Conservation (phyloP, 2,113 vertebrate genomes). For the Xyrauchen texanus region DNA sequence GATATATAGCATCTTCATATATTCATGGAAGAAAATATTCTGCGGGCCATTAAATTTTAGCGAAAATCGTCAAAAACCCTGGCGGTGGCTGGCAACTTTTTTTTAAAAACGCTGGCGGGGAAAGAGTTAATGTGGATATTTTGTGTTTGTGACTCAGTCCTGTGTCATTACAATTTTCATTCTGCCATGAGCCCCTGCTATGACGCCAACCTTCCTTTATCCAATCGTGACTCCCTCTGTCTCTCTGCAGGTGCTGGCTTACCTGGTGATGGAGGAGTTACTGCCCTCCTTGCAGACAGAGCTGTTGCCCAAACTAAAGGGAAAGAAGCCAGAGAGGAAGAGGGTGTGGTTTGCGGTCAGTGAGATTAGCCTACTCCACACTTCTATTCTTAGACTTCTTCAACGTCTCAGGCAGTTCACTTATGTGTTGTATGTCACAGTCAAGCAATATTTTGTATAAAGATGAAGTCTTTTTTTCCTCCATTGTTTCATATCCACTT, state of each 20-base stretch:
- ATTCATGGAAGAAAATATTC: too few species aligned
- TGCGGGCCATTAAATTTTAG: too few species aligned
- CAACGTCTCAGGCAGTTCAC: too few species aligned
- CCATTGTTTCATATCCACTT: too few species aligned
- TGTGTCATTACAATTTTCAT: too few species aligned
- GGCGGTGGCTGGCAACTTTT: too few species aligned
- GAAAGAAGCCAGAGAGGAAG: slow-evolving; percentile 86
- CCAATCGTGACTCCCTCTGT: slow-evolving; percentile 18
- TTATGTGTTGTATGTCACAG: too few species aligned
- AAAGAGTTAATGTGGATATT: not conserved
- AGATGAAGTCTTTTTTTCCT: too few species aligned
- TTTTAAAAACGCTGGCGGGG: too few species aligned
- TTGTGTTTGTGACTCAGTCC: slow-evolving; percentile 24
- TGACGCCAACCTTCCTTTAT: not conserved
- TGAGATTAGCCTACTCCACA: slow-evolving; percentile 9
- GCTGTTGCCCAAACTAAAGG: slow-evolving; percentile 85
- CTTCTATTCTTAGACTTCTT: not conserved
- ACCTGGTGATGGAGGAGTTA: slow-evolving; percentile 90
- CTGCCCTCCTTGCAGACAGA: slow-evolving; percentile 86
- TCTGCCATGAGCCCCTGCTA: not conserved
- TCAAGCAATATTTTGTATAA: too few species aligned
- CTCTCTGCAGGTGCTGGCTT: slow-evolving; percentile 75
- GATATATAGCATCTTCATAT: too few species aligned
- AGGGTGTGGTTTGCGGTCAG: slow-evolving; percentile 83
- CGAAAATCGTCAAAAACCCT: too few species aligned